These are phyloP conservation scores for Corvus hawaiiensis DNA, from an alignment of 2,113 vertebrate species.

Conservation along the genomic window DNA sequence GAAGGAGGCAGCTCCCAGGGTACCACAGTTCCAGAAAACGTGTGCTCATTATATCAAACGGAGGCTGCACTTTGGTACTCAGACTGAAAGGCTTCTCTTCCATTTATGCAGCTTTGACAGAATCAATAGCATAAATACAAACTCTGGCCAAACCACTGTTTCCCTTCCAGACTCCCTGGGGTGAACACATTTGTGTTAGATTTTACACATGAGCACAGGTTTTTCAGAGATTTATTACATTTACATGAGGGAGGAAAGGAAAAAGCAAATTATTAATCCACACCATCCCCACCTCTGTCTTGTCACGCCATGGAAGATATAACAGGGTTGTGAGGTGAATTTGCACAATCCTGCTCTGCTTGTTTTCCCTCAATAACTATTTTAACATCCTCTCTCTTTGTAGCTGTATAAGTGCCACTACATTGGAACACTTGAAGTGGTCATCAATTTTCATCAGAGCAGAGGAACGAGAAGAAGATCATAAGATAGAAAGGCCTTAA, in stretches of 20 bases:
- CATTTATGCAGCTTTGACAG: not conserved
- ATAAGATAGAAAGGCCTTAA: not conserved
- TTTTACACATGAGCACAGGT: not conserved
- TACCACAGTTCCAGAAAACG: not conserved
- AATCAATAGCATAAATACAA: not conserved
- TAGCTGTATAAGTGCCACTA: not conserved
- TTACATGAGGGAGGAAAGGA: fast-evolving
- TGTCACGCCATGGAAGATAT: not conserved
- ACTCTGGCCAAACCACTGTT: not conserved
- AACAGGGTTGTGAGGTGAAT: not conserved
- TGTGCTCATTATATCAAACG: not conserved
- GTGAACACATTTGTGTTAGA: not conserved
- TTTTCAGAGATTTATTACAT: not conserved
- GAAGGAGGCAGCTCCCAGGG: not conserved
- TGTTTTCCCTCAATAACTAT: not conserved
- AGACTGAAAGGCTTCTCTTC: not conserved
- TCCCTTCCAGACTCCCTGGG: not conserved
- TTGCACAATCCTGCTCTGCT: not conserved
- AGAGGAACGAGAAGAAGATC: not conserved
- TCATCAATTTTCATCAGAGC: not conserved
- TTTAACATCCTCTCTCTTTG: not conserved
- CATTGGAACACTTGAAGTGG: not conserved
- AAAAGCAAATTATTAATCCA: not conserved
- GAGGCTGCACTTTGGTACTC: not conserved
- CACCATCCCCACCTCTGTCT: not conserved